Evolutionary conservation across 1,140 invertebrate species (phyloP), one percentile per base, ranked within the genome.

Genomic region (Anastrepha obliqua): DNA sequence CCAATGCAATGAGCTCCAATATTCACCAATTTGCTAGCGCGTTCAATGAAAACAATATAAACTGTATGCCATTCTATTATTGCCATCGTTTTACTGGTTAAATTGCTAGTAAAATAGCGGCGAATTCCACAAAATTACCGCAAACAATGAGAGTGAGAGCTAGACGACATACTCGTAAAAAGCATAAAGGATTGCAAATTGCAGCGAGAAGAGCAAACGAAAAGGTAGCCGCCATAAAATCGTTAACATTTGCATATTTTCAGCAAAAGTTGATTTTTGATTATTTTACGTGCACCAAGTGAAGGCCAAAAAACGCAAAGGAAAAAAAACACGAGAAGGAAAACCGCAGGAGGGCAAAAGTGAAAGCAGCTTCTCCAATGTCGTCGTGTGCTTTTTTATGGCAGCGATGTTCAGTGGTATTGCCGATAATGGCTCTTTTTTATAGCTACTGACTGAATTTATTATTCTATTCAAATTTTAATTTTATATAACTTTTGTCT

Each of bases 201-300:
- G n/a, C n/a, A 81, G 44, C 47, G 4, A 70, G 1, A 81, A 42
- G 5, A 5, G 29, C 64, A 29, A 9, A 7, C n/a, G 5, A 55
- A 55, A 81, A 81, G 47, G 74, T 55, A 11, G 15, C 17, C 44
- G 8, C 17, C 44, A 81, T 81, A 81, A 81, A 81, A 81, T 2
- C 47, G 17, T 81, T 58, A 55, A 47, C 51, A 74, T 81, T 81
- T 81, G 47, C 74, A 81, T 81, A 81, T 81, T 81, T 81, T 81
- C 74, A 51, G 17, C 55, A 81, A 29, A 81, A 81, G 74, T 81
- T 81, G 74, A 81, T 81, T 81, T 81, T 81, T 81, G 74, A 81
- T 81, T 81, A 81, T 81, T 81, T 81, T 81, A 55, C 74, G 47
- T 81, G 74, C 47, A 29, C 51, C 47, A 42, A 55, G 44, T 17